phyloP scores from a whole-genome alignment of 1,140 invertebrate species.

The Planococcus citri region DNA sequence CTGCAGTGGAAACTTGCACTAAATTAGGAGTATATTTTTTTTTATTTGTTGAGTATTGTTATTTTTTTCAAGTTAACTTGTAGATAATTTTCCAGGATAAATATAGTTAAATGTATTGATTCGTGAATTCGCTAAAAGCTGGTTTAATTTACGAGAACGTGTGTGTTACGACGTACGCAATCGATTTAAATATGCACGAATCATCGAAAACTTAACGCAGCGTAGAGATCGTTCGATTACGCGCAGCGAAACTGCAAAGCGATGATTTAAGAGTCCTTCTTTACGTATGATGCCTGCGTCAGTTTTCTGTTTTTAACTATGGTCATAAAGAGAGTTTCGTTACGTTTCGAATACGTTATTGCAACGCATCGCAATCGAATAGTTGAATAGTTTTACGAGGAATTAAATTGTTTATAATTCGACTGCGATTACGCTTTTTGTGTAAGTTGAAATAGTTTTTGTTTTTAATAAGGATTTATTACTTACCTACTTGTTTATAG shows the following conservation, averaged over 20 bases:
- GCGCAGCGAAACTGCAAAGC: constrained; percentile 12
- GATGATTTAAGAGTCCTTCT: constrained; percentile 5
- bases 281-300: constrained; percentile 9
- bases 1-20: neutral
- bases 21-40: neutral
- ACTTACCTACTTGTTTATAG: no score
- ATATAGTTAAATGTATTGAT: constrained; percentile 18
- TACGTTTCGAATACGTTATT: constrained; percentile 12
- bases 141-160: constrained; percentile 13
- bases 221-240: constrained; percentile 13
- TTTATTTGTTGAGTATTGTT: neutral
- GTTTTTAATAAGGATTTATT: neutral
- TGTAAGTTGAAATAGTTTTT: constrained; percentile 14
- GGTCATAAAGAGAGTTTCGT: constrained; percentile 13
- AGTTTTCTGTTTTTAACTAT: neutral
- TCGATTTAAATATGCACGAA: constrained; percentile 9
- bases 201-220: neutral
- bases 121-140: constrained; percentile 13
- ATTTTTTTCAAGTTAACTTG: constrained; percentile 16
- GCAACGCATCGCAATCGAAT: constrained; percentile 16
- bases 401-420: neutral
- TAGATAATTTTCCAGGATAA: constrained; percentile 17
- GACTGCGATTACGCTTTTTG: constrained; percentile 13
- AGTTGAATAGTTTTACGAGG: constrained; percentile 10
- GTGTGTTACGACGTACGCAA: constrained; percentile 12